Percentiles rank a stretch among this genome's conserved stretches.
Conservation (phyloP, 2,888 invertebrate genomes). For the Ashinkailepas kermadecensis region DNA sequence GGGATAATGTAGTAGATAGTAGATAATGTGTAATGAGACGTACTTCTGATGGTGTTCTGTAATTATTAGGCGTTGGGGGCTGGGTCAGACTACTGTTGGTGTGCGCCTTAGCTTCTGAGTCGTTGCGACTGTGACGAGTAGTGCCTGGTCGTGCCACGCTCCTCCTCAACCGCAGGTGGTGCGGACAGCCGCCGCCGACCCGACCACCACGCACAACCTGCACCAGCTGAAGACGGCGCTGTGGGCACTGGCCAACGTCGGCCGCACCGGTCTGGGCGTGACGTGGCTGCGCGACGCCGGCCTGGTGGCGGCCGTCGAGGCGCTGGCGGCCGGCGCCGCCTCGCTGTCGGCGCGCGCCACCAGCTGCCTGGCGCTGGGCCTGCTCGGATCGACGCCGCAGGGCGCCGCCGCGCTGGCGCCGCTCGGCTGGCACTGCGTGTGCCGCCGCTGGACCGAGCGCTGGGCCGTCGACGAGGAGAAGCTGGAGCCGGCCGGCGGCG, state of each 20-base stretch:
- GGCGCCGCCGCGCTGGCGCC: conserved; percentile 72
- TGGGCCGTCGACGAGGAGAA: conserved; percentile 26
- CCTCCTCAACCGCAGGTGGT: conserved; percentile 24
- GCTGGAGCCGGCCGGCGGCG: not conserved
- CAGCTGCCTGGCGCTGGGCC: conserved; percentile 76
- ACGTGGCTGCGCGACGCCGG: conserved; percentile 50
- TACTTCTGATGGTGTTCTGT: too few relatives aligned
- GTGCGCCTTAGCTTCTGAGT: too few relatives aligned
- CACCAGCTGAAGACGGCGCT: conserved; percentile 67
- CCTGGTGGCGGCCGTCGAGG: conserved; percentile 36
- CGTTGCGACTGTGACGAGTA: too few relatives aligned
- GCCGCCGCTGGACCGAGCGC: conserved; percentile 26
- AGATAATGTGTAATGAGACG: too few relatives aligned
- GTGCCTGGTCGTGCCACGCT: too few relatives aligned
- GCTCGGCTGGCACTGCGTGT: conserved; percentile 30
- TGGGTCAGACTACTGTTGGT: too few relatives aligned
- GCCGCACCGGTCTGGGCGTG: conserved; percentile 61
- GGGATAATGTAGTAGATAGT: too few relatives aligned
- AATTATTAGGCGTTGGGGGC: too few relatives aligned
- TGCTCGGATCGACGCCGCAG: conserved; percentile 71
- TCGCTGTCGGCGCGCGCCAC: conserved; percentile 61
- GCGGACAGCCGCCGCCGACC: conserved; percentile 26
- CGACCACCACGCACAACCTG: not conserved
- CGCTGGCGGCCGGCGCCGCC: conserved; percentile 50
- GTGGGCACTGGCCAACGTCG: conserved; percentile 79